A percentile compares a stretch with the other conserved stretches of the same genome.
phyloP scores from a whole-genome alignment of 2,797 vertebrate genomes.

The Macropus fuliginosus region DNA sequence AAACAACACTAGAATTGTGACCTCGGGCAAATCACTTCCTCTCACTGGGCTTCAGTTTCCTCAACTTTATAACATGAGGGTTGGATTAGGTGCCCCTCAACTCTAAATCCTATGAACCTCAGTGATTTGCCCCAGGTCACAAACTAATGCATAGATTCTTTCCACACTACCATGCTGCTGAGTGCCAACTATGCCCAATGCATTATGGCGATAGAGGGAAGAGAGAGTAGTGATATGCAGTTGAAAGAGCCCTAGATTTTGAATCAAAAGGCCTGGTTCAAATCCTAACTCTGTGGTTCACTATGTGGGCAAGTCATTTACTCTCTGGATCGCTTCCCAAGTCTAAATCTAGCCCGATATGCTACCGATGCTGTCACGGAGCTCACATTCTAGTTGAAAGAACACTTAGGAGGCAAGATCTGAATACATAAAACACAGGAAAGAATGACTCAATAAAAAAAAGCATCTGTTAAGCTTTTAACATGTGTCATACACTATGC shows the following conservation, averaged over 20 bases:
- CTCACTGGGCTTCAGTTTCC: no score
- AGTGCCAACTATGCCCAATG: not conserved
- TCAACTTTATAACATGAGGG: not conserved
- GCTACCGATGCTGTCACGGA: not conserved
- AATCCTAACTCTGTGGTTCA: not conserved
- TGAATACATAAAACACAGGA: not conserved
- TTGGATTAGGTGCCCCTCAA: not conserved
- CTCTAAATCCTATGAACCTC: not conserved
- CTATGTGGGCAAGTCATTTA: not conserved
- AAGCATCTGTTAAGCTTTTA: not conserved
- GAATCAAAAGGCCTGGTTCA: conserved; percentile 2
- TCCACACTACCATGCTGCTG: not conserved
- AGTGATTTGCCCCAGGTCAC: not conserved
- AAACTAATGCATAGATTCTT: not conserved
- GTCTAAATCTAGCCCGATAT: not conserved
- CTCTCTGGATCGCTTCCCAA: not conserved
- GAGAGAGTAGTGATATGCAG: not conserved
- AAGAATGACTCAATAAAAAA: not conserved
- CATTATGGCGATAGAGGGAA: not conserved
- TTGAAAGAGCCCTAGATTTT: not conserved
- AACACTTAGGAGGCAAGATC: not conserved
- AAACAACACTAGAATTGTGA: not conserved
- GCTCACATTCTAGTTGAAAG: not conserved
- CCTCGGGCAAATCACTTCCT: not conserved
- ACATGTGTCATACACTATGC: not conserved